Conservation (phyloP, 2,113 vertebrate genomes). For the Danionella cerebrum region DNA sequence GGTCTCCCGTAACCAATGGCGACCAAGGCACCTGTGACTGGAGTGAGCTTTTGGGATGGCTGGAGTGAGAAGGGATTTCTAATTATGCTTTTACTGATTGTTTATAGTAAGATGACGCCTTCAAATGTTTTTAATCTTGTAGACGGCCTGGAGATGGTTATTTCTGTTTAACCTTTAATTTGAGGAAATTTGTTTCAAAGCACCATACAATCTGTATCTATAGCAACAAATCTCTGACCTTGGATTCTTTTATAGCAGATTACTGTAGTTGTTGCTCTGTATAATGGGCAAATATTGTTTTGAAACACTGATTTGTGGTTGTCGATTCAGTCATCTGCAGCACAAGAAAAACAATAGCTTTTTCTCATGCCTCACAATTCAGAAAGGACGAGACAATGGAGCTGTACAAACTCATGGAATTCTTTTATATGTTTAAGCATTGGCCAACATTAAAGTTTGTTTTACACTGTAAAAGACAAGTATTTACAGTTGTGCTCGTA, state of each 20-base stretch:
- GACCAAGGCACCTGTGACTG: constrained; percentile 17
- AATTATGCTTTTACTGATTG: constrained; percentile 16
- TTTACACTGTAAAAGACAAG: too few relatives aligned
- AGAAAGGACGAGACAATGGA: too few relatives aligned
- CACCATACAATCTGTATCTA: constrained; percentile 33
- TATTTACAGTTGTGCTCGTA: too few relatives aligned
- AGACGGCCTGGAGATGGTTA: constrained; percentile 18
- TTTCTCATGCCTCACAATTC: too few relatives aligned
- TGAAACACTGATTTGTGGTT: background rate
- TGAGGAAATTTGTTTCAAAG: constrained; percentile 24
- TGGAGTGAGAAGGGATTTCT: background rate
- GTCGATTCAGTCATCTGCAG: too few relatives aligned
- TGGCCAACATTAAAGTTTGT: too few relatives aligned
- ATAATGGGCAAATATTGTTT: background rate
- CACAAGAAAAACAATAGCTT: too few relatives aligned
- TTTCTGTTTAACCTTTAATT: constrained; percentile 29
- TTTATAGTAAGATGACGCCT: background rate
- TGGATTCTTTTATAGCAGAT: constrained; percentile 7
- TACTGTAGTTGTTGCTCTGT: constrained; percentile 3
- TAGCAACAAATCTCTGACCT: constrained; percentile 36
- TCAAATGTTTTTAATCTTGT: constrained; percentile 5
- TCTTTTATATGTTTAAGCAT: too few relatives aligned
- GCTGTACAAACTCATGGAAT: too few relatives aligned
- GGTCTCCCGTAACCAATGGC: constrained; percentile 22
- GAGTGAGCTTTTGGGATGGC: background rate